Conservation (phyloP, 1,140 invertebrate genomes). For the Coelopa frigida region DNA sequence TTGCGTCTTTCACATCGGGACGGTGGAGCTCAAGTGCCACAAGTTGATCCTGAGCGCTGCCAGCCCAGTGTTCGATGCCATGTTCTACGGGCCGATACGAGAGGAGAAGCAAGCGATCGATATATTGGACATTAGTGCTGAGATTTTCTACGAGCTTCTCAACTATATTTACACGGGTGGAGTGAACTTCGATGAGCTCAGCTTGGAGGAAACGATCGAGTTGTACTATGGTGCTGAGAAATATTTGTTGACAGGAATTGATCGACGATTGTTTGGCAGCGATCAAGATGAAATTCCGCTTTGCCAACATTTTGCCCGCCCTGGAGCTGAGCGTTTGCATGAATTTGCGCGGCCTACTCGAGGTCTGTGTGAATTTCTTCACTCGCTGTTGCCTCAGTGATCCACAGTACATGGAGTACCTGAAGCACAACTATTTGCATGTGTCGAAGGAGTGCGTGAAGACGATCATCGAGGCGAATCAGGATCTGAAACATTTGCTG, state of each 20-base stretch:
- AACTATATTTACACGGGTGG: conserved; percentile 33
- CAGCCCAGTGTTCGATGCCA: conserved; percentile 70
- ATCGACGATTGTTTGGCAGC: conserved; percentile 25
- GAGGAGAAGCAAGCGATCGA: conserved; percentile 27
- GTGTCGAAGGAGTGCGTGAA: conserved; percentile 42
- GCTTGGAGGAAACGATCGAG: conserved; percentile 34
- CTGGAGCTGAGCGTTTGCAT: conserved; percentile 37
- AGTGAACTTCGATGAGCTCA: conserved; percentile 25
- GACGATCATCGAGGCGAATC: conserved; percentile 28
- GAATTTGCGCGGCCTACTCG: conserved; percentile 32
- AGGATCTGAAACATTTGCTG: conserved; percentile 31
- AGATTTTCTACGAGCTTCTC: conserved; percentile 32
- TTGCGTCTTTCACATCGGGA: conserved; percentile 34
- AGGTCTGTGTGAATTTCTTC: conserved; percentile 37
- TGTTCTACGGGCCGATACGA: conserved; percentile 61
- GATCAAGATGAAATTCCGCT: conserved; percentile 30
- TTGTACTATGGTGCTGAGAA: conserved; percentile 42
- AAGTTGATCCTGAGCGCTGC: conserved; percentile 60
- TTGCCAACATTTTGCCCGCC: conserved; percentile 36
- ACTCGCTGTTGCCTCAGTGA: conserved; percentile 39
- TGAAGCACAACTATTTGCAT: conserved; percentile 34
- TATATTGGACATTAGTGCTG: conserved; percentile 35
- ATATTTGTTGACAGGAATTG: conserved; percentile 36
- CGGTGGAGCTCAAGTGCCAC: conserved; percentile 46
- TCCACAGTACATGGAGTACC: conserved; percentile 28